A percentile compares a stretch with the other conserved stretches of the same genome.
phyloP scores from a whole-genome alignment of 2,113 vertebrate genomes.

The Amblyopsis rosae region DNA sequence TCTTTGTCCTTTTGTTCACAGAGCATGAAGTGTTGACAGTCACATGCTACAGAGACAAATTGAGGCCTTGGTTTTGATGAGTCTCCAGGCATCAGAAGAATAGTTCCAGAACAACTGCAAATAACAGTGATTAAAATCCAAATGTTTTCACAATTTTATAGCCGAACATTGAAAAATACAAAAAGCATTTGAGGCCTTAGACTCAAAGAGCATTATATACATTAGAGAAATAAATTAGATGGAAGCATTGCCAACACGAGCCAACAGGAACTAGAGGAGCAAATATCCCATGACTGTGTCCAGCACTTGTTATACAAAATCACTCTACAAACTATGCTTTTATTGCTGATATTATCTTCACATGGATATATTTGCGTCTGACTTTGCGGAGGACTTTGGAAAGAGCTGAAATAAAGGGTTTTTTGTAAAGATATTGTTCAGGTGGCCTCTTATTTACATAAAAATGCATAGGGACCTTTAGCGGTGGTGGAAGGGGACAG shows the following conservation, averaged over 20 bases:
- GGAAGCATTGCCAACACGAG: no score
- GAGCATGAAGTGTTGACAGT: constrained; percentile 58
- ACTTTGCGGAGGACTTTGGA: not conserved
- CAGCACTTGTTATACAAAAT: not conserved
- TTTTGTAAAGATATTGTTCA: constrained; percentile 29
- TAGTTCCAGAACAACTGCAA: constrained; percentile 31
- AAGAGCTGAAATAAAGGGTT: not conserved
- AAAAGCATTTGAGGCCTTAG: not conserved
- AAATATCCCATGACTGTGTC: not conserved
- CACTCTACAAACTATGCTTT: constrained; percentile 2
- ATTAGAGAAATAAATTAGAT: no score
- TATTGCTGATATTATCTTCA: no score
- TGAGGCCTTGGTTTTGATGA: constrained; percentile 27
- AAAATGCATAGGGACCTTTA: constrained; percentile 59
- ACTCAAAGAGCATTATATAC: not conserved
- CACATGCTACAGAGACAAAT: constrained; percentile 62
- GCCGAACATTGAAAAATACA: constrained; percentile 1
- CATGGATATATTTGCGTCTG: no score
- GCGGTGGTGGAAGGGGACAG: constrained; percentile 40
- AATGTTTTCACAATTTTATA: not conserved
- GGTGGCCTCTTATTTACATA: constrained; percentile 59
- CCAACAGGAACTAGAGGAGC: not conserved
- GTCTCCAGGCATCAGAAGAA: constrained; percentile 38
- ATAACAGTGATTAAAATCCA: constrained; percentile 35
- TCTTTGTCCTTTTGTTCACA: constrained; percentile 44